Conservation (phyloP, 2,888 invertebrate species). For the Autographa gamma region DNA sequence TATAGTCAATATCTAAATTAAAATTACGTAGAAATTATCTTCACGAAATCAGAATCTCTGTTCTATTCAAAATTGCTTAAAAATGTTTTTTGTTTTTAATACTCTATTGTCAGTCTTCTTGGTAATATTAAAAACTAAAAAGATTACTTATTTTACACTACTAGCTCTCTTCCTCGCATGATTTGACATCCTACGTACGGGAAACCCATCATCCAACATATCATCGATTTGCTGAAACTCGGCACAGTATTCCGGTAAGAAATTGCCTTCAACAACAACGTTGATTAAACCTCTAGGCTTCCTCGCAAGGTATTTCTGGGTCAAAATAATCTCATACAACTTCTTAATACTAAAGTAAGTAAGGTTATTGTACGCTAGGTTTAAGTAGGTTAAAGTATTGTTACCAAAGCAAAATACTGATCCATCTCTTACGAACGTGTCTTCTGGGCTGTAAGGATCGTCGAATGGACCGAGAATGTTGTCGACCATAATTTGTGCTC, state of each 20-base stretch:
- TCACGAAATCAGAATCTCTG: neutral
- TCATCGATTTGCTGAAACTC: slow-evolving; percentile 67
- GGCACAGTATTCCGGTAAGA: slow-evolving; percentile 66
- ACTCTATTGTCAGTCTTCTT: too few species aligned
- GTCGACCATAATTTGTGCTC: slow-evolving; percentile 62
- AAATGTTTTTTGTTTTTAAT: neutral
- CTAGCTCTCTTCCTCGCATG: neutral
- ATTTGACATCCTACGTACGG: neutral
- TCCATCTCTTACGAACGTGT: slow-evolving; percentile 58
- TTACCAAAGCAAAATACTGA: slow-evolving; percentile 69
- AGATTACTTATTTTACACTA: neutral
- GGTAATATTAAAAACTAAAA: too few species aligned
- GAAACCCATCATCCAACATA: slow-evolving; percentile 57
- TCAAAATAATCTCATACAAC: slow-evolving; percentile 62
- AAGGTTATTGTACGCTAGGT: slow-evolving; percentile 74
- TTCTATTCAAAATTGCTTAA: neutral
- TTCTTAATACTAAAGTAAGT: slow-evolving; percentile 65
- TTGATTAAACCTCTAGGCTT: slow-evolving; percentile 72
- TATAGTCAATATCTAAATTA: slow-evolving; percentile 16
- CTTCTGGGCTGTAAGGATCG: slow-evolving; percentile 64
- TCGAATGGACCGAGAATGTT: slow-evolving; percentile 59
- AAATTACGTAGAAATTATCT: slow-evolving; percentile 1
- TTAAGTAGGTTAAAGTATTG: slow-evolving; percentile 70
- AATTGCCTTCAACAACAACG: slow-evolving; percentile 74
- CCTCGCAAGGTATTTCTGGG: slow-evolving; percentile 63